These are phyloP conservation scores for Pseudomyrmex pallidus DNA, from an alignment of 1,140 invertebrate species.

Conservation along the genomic window DNA sequence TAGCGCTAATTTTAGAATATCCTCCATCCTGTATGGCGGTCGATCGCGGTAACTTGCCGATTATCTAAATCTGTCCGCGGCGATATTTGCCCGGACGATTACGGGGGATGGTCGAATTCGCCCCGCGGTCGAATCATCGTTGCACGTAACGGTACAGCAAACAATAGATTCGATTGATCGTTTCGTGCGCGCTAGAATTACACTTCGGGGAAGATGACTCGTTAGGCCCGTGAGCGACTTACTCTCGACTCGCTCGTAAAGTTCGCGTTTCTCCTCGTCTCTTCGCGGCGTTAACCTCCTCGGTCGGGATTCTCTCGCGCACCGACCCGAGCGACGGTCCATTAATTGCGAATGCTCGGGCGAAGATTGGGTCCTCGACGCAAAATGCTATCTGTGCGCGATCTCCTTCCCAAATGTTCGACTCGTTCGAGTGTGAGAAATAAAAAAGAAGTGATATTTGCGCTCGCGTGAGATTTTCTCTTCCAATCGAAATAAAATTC, in stretches of 20 bases:
- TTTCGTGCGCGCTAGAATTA: conserved; percentile 60
- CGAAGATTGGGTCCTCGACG: conserved; percentile 30
- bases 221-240: conserved; percentile 28
- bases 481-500: conserved; percentile 8
- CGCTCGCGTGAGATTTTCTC: neutral
- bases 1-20: neutral
- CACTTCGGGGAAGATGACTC: conserved; percentile 57
- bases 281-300: conserved; percentile 27
- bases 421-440: conserved; percentile 9
- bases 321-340: conserved; percentile 31
- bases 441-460: neutral
- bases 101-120: conserved; percentile 21
- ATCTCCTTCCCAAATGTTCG: conserved; percentile 20
- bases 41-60: neutral
- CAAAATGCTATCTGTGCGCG: conserved; percentile 22
- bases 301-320: conserved; percentile 16
- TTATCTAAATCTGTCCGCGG: conserved; percentile 3
- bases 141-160: conserved; percentile 47
- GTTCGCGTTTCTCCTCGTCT: conserved; percentile 27
- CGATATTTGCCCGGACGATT: conserved; percentile 34
- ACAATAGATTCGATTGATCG: conserved; percentile 62
- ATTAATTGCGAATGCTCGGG: conserved; percentile 46
- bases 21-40: neutral
- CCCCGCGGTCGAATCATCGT: conserved; percentile 36
- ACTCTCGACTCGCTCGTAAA: conserved; percentile 40